A percentile compares a stretch with the other conserved stretches of the same genome.
phyloP scores from a whole-genome alignment of 2,113 vertebrate genomes.

The Archocentrus centrarchus region DNA sequence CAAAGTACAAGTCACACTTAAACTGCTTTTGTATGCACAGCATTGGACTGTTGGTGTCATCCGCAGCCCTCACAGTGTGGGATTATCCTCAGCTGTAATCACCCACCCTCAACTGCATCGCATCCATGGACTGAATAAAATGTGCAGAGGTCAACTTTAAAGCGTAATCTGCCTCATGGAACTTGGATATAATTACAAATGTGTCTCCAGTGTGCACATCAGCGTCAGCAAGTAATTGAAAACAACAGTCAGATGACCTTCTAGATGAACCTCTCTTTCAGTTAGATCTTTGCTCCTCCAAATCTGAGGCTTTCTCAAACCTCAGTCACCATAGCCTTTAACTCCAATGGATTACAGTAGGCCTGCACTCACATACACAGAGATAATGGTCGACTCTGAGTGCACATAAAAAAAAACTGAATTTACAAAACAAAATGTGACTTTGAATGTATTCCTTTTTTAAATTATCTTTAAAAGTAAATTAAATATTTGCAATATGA shows the following conservation, averaged over 20 bases:
- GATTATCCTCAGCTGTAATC: constrained; percentile 62
- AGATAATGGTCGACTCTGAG: background rate
- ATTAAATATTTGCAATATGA: background rate
- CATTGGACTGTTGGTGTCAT: constrained; percentile 18
- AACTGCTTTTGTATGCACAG: background rate
- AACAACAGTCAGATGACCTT: constrained; percentile 32
- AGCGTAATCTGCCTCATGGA: constrained; percentile 45
- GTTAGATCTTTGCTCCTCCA: constrained; percentile 12
- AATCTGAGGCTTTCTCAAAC: constrained; percentile 23
- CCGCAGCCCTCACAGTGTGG: constrained; percentile 30
- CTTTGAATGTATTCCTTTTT: too few species aligned
- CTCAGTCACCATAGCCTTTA: constrained; percentile 33
- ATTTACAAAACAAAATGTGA: background rate
- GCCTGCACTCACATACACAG: background rate
- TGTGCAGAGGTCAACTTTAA: constrained; percentile 44
- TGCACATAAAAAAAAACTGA: background rate
- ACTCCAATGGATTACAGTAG: constrained; percentile 17
- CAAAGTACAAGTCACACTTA: background rate
- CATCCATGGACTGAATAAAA: constrained; percentile 62
- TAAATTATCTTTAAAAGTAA: background rate
- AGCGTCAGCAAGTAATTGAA: constrained; percentile 27
- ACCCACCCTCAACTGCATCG: constrained; percentile 19
- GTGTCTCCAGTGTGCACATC: constrained; percentile 31
- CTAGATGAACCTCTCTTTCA: background rate
- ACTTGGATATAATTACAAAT: constrained; percentile 50